These are phyloP conservation scores for Tromatobia lineatoria DNA, from an alignment of 2,888 invertebrate species.

Conservation along the genomic window DNA sequence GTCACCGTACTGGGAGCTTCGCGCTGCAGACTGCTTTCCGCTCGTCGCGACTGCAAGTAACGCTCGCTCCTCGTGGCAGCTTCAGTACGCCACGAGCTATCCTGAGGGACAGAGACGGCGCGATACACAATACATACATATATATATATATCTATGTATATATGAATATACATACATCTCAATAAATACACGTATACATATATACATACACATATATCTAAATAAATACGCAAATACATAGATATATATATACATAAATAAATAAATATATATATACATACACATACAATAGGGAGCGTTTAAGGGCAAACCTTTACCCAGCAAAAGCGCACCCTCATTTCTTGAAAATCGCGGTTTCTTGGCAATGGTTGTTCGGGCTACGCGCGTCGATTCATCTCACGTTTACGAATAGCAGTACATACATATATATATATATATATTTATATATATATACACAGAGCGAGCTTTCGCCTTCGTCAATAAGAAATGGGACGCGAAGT, in stretches of 20 bases:
- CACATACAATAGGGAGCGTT: slow-evolving; percentile 2
- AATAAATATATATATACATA: neutral
- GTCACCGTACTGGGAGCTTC: slow-evolving; percentile 25
- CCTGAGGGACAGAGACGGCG: slow-evolving; percentile 31
- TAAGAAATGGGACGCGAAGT: slow-evolving; percentile 22
- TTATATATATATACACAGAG: neutral
- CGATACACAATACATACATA: neutral
- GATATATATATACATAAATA: neutral
- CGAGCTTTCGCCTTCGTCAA: slow-evolving; percentile 1
- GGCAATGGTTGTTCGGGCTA: slow-evolving; percentile 45
- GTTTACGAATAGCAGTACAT: neutral
- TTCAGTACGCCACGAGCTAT: slow-evolving; percentile 56
- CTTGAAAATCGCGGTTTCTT: slow-evolving; percentile 31
- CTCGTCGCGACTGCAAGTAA: slow-evolving; percentile 28
- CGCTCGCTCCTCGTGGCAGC: slow-evolving; percentile 47
- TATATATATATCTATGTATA: neutral
- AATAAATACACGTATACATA: slow-evolving; percentile 7
- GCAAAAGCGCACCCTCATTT: slow-evolving; percentile 25
- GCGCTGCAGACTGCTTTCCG: slow-evolving; percentile 30
- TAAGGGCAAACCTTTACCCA: neutral
- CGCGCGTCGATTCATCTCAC: slow-evolving; percentile 33
- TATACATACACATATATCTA: neutral
- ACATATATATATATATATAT: neutral
- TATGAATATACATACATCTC: neutral
- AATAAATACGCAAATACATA: neutral